Conservation (phyloP, 2,888 invertebrate species). For the Nomada fabriciana region DNA sequence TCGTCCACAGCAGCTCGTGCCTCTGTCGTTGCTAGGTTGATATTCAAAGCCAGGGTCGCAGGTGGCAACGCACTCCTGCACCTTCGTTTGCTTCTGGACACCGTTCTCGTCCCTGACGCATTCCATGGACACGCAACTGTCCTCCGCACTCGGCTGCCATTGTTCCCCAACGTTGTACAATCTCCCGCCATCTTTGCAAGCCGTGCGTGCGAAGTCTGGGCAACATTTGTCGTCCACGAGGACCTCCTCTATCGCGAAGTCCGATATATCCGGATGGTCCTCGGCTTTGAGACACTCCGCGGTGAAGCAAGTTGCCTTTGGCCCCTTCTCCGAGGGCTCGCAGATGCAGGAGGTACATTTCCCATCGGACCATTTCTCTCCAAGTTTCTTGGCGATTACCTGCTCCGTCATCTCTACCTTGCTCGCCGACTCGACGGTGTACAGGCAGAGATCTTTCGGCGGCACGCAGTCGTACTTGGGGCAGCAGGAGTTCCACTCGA, state of each 20-base stretch:
- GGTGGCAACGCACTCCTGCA: constrained; percentile 74
- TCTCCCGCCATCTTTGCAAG: constrained; percentile 85
- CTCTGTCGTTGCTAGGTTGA: constrained; percentile 79
- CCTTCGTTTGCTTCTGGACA: constrained; percentile 64
- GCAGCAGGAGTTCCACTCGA: constrained; percentile 87
- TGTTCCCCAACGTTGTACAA: constrained; percentile 75
- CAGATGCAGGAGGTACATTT: constrained; percentile 89
- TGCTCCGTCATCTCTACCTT: constrained; percentile 58
- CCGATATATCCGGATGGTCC: constrained; percentile 84
- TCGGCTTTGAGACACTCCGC: constrained; percentile 85
- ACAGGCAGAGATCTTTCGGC: constrained; percentile 89
- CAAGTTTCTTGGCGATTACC: constrained; percentile 74
- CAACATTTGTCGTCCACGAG: constrained; percentile 88
- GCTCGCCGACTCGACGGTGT: constrained; percentile 85
- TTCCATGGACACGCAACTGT: constrained; percentile 74
- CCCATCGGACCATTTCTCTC: constrained; percentile 89
- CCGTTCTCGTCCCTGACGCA: constrained; percentile 72
- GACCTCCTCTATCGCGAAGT: constrained; percentile 86
- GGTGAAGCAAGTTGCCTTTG: constrained; percentile 85
- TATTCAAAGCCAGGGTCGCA: constrained; percentile 88
- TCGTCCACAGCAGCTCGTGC: constrained; percentile 88
- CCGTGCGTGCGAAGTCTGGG: constrained; percentile 86
- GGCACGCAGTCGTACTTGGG: constrained; percentile 88
- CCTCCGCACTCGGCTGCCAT: constrained; percentile 75
- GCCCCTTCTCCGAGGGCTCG: constrained; percentile 79